Evolutionary conservation across 2,797 vertebrate species (phyloP).

Genomic region (Pachyuromys duprasi): DNA sequence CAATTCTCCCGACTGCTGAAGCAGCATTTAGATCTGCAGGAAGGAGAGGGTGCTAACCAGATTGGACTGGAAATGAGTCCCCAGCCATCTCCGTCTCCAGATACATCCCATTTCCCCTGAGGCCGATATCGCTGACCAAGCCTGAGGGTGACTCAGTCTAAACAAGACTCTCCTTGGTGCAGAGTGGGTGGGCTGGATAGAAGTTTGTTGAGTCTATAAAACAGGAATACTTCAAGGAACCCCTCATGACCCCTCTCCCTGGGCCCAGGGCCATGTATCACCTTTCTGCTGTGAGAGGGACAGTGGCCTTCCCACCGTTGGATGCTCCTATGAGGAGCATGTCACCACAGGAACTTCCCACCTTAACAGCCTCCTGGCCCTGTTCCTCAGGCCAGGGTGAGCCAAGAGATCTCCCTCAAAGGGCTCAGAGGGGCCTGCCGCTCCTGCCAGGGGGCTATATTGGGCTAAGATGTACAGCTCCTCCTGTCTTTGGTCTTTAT

Average conservation of each 20-base stretch:
- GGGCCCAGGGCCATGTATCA: neutral
- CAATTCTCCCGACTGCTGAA: neutral
- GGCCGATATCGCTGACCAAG: neutral
- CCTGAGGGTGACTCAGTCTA: neutral
- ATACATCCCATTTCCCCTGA: neutral
- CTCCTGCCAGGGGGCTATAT: neutral
- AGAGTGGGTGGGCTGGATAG: neutral
- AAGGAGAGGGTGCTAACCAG: neutral
- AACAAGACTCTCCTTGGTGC: neutral
- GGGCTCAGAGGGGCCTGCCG: neutral
- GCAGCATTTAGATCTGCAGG: neutral
- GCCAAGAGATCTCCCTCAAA: neutral
- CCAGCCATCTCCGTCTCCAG: neutral
- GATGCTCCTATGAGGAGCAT: neutral
- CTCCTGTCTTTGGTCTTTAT: neutral
- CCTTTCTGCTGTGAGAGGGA: neutral
- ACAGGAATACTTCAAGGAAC: too few relatives aligned
- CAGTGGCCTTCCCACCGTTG: neutral
- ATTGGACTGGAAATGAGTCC: slow-evolving; percentile 21
- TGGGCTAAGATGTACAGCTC: neutral
- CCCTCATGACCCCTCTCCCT: neutral
- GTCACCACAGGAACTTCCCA: neutral
- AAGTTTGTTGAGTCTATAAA: neutral
- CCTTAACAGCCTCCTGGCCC: neutral
- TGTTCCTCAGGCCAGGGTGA: neutral